phyloP scores from a whole-genome alignment of 2,113 vertebrate species.

The Cheirogaleus medius region DNA sequence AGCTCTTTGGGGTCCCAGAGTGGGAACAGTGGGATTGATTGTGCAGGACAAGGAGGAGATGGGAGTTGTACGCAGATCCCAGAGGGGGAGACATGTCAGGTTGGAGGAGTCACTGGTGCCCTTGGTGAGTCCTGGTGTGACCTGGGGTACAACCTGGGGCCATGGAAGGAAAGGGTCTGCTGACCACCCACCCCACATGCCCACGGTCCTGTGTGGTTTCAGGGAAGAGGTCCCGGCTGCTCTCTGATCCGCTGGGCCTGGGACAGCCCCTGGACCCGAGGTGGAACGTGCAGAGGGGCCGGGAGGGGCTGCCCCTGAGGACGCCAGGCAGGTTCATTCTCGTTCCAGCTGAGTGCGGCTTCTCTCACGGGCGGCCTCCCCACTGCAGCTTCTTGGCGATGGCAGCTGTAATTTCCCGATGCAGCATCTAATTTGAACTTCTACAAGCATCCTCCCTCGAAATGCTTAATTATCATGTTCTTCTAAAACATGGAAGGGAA shows the following conservation, averaged over 20 bases:
- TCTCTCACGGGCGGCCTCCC: background rate
- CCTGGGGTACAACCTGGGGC: background rate
- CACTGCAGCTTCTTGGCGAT: background rate
- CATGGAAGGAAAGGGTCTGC: background rate
- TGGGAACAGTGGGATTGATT: no score
- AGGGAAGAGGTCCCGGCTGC: background rate
- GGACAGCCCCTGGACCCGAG: slow-evolving; percentile 50
- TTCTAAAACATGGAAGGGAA: background rate
- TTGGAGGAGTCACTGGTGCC: no score
- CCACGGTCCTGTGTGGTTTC: accelerated
- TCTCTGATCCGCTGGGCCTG: background rate
- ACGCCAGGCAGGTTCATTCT: background rate
- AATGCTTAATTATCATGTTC: slow-evolving; percentile 63
- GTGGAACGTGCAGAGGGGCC: background rate
- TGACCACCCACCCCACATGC: background rate
- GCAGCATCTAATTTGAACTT: slow-evolving; percentile 54
- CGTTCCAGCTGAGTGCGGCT: background rate
- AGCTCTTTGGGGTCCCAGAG: no score
- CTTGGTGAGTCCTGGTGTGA: no score
- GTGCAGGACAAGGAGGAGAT: no score
- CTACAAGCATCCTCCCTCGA: slow-evolving; percentile 35
- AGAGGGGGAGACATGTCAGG: no score
- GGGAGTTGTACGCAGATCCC: no score
- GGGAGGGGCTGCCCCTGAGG: slow-evolving; percentile 22
- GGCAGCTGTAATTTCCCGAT: slow-evolving; percentile 41